phyloP scores from a whole-genome alignment of 2,888 invertebrate species.

The Trachelus stipa region DNA sequence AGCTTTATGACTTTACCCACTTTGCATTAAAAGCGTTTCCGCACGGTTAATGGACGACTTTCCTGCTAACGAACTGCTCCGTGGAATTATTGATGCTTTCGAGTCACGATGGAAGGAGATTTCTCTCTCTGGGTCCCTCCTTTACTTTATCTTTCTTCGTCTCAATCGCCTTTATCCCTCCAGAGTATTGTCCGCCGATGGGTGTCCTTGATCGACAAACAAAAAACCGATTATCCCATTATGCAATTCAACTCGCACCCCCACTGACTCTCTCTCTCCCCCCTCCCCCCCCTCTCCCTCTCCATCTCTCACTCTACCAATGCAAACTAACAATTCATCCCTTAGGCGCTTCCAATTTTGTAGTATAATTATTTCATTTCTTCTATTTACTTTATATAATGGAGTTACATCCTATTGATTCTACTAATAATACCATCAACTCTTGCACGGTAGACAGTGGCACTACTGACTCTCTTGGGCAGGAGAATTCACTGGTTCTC shows the following conservation, averaged over 20 bases:
- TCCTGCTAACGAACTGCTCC: constrained; percentile 36
- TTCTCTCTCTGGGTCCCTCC: background rate
- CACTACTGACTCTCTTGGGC: background rate
- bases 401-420: background rate
- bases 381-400: background rate
- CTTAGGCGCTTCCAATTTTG: background rate
- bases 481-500: background rate
- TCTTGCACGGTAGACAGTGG: background rate
- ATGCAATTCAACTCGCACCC: background rate
- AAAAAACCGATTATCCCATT: background rate
- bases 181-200: background rate
- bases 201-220: background rate
- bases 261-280: background rate
- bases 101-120: constrained; percentile 24
- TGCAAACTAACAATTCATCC: background rate
- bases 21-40: constrained; percentile 51
- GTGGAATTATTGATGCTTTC: constrained; percentile 40
- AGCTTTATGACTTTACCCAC: constrained; percentile 46
- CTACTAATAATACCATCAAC: background rate
- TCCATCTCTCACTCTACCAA: background rate
- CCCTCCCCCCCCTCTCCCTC: too few species aligned
- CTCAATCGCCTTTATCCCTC: background rate
- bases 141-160: background rate
- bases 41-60: constrained; percentile 45
- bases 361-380: background rate